phyloP scores from a whole-genome alignment of 2,113 vertebrate species.

The Gavia stellata region DNA sequence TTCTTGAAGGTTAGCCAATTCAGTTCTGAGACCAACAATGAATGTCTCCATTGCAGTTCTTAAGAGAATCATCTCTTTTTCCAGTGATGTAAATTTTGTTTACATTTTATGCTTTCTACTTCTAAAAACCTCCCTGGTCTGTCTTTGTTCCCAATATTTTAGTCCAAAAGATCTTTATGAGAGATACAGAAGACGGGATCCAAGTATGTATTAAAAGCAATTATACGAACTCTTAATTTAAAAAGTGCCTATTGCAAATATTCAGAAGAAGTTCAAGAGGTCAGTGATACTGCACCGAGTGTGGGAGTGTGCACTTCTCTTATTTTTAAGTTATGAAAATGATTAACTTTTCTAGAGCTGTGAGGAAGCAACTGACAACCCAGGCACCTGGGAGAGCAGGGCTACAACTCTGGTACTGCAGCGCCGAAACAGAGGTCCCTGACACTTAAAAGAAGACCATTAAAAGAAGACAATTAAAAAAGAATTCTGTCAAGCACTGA shows the following conservation, averaged over 20 bases:
- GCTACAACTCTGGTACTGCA: not conserved
- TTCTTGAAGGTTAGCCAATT: conserved; percentile 22
- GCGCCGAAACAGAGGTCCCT: not conserved
- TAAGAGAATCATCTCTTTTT: conserved; percentile 27
- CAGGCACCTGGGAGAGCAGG: not conserved
- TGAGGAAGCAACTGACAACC: not conserved
- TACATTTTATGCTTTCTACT: conserved; percentile 18
- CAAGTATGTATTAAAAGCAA: not conserved
- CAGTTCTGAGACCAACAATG: not conserved
- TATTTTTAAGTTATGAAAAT: not conserved
- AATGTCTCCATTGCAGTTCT: conserved; percentile 12
- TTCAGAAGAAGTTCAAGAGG: not conserved
- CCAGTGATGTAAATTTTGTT: conserved; percentile 48
- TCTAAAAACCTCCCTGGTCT: conserved; percentile 1
- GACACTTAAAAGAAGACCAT: not conserved
- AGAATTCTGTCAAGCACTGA: not conserved
- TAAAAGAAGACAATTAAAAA: not conserved
- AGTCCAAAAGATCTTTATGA: conserved; percentile 9
- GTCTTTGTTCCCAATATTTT: conserved; percentile 2
- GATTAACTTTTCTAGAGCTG: not conserved
- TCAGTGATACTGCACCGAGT: not conserved
- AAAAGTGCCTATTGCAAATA: not conserved
- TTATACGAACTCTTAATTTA: not conserved
- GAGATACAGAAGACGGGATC: not conserved
- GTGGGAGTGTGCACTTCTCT: not conserved